Conservation (phyloP, 2,888 invertebrate species). For the Mythimna vitellina region DNA sequence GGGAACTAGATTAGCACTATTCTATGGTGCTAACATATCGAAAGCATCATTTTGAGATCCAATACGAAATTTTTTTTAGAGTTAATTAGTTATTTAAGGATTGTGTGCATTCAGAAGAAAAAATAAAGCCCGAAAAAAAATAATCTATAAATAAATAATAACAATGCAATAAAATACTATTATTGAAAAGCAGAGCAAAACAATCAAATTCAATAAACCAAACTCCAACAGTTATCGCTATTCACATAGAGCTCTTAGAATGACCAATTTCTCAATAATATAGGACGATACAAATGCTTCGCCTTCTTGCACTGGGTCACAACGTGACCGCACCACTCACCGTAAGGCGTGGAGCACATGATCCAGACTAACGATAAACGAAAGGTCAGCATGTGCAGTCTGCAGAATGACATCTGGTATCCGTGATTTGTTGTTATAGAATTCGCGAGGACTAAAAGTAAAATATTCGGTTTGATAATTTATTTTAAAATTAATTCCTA, state of each 20-base stretch:
- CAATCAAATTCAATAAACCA: constrained; percentile 4
- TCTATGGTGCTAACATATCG: neutral
- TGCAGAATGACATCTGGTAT: constrained; percentile 47
- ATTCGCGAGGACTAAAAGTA: neutral
- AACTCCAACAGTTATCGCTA: constrained; percentile 5
- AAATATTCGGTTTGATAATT: neutral
- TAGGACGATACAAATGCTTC: constrained; percentile 48
- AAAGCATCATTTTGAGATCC: neutral
- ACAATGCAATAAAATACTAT: neutral
- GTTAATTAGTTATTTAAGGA: too few species aligned
- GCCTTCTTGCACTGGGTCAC: constrained; percentile 52
- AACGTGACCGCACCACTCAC: constrained; percentile 59
- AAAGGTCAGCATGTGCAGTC: constrained; percentile 60
- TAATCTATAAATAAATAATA: too few species aligned
- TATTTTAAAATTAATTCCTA: too few species aligned
- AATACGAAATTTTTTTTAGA: neutral
- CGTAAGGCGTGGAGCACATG: constrained; percentile 61
- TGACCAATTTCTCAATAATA: constrained; percentile 59
- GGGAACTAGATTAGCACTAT: neutral
- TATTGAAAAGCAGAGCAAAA: neutral
- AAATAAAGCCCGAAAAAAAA: neutral
- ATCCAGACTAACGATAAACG: constrained; percentile 56
- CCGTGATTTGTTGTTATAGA: constrained; percentile 20
- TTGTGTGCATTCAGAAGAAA: neutral
- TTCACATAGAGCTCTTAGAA: constrained; percentile 39